Percentiles rank a stretch among this genome's conserved stretches.
Evolutionary conservation across 2,113 vertebrate genomes (phyloP).

Genomic region (Grantiella picta): DNA sequence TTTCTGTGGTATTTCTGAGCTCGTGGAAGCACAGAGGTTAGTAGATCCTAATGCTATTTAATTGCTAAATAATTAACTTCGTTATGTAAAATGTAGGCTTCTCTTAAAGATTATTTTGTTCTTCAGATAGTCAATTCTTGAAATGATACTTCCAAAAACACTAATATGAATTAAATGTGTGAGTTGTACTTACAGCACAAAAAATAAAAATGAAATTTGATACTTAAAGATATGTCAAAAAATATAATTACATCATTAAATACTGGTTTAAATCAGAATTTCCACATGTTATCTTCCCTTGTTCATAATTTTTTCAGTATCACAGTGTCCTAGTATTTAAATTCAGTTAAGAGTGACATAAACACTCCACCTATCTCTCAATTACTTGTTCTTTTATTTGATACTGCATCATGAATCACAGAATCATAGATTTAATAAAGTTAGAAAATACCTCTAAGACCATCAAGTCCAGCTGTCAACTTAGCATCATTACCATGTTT

Average conservation of each 20-base stretch:
- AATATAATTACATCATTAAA: neutral
- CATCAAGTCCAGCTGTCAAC: neutral
- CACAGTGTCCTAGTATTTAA: neutral
- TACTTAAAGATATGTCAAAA: neutral
- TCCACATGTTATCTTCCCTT: neutral
- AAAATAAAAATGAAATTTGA: neutral
- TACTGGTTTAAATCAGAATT: neutral
- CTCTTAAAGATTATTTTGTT: neutral
- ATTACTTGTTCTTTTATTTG: neutral
- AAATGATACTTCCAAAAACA: neutral
- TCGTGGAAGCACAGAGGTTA: neutral
- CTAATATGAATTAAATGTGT: rapidly evolving
- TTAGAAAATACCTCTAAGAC: neutral
- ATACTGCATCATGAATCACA: neutral
- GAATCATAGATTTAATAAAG: neutral
- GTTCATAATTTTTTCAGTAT: neutral
- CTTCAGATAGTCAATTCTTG: neutral
- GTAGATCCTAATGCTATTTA: neutral
- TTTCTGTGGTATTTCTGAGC: neutral
- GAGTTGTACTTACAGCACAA: neutral
- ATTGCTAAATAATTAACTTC: neutral
- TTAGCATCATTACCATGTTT: neutral
- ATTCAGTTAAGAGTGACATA: neutral
- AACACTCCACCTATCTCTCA: neutral
- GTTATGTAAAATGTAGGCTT: neutral